These are phyloP conservation scores for Bradypodion ventrale DNA, from an alignment of 2,797 vertebrate species.

Conservation along the genomic window DNA sequence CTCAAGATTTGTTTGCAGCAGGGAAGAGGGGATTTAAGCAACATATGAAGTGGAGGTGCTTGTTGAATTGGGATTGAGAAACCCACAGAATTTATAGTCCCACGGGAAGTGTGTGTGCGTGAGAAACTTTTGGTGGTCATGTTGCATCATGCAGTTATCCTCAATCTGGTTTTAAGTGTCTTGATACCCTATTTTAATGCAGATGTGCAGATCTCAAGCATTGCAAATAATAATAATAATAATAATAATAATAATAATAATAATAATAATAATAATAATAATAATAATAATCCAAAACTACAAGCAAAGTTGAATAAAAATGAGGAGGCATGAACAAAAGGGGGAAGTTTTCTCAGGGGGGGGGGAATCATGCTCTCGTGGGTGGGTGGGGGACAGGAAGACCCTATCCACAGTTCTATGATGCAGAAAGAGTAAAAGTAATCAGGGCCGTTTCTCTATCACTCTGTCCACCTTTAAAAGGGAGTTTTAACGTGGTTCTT, in stretches of 20 bases:
- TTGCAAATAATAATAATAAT: too few relatives aligned
- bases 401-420: not conserved
- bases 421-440: not conserved
- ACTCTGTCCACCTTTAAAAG: not conserved
- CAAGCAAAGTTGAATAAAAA: not conserved
- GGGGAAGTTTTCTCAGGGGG: not conserved
- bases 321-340: rapidly evolving
- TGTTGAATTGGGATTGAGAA: not conserved
- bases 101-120: not conserved
- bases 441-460: not conserved
- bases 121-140: not conserved
- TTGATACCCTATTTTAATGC: not conserved
- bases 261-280: too few relatives aligned
- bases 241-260: too few relatives aligned
- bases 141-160: slow-evolving; percentile 7
- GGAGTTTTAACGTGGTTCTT: not conserved
- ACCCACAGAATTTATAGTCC: not conserved
- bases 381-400: too few relatives aligned
- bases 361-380: not conserved
- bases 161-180: slow-evolving; percentile 20
- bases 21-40: not conserved
- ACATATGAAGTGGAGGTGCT: not conserved
- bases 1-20: not conserved
- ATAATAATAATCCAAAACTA: too few relatives aligned
- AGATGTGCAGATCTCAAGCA: not conserved